phyloP scores from a whole-genome alignment of 2,113 vertebrate species.

The Tinamus guttatus region DNA sequence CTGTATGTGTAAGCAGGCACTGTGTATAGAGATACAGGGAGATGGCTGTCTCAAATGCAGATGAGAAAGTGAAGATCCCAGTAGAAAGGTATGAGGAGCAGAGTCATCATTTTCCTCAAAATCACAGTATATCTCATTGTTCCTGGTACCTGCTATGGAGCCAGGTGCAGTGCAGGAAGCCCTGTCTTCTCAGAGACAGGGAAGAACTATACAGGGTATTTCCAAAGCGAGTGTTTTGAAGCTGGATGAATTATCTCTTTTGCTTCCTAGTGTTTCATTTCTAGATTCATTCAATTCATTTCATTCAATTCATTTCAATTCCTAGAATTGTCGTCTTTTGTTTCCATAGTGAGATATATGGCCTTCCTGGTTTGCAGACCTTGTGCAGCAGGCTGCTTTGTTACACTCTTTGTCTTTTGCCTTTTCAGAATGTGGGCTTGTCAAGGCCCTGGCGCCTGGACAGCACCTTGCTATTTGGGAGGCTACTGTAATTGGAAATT shows the following conservation, averaged over 20 bases:
- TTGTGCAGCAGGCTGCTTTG: not conserved
- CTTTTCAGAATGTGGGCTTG: not conserved
- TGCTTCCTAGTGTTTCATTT: no score
- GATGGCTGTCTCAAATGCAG: not conserved
- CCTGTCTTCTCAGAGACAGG: not conserved
- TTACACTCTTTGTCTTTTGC: rapidly evolving
- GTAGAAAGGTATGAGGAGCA: not conserved
- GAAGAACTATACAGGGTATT: not conserved
- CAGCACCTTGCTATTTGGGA: not conserved
- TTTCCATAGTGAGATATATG: no score
- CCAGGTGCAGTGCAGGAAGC: not conserved
- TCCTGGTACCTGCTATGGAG: not conserved
- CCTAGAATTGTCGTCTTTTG: no score
- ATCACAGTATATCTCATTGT: no score
- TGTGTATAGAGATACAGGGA: not conserved
- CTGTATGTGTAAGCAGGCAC: not conserved
- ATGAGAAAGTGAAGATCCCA: not conserved
- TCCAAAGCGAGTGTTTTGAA: not conserved
- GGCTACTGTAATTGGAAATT: not conserved
- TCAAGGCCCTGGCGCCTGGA: not conserved
- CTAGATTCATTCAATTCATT: no score
- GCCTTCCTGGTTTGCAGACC: not conserved
- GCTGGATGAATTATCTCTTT: not conserved
- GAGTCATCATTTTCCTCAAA: not conserved
- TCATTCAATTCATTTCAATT: no score